Evolutionary conservation across 1,140 invertebrate species (phyloP).

Genomic region (Babylonia areolata): DNA sequence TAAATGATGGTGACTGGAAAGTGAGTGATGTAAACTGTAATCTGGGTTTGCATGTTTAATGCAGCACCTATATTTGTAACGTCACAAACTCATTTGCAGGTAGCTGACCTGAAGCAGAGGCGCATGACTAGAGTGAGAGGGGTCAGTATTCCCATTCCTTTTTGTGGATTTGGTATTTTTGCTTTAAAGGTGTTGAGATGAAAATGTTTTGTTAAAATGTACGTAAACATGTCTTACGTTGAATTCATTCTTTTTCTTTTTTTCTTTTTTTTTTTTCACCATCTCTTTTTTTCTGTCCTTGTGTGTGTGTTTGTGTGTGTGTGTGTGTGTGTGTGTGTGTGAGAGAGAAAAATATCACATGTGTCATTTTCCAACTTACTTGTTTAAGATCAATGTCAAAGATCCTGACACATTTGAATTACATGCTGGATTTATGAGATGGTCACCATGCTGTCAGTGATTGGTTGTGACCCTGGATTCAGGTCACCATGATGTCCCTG

Average conservation of each 20-base stretch:
- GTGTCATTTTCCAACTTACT: too few relatives aligned
- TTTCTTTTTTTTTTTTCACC: neutral
- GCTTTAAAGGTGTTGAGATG: neutral
- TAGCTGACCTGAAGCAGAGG: neutral
- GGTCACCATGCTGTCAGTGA: too few relatives aligned
- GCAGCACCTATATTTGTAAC: too few relatives aligned
- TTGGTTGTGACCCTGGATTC: too few relatives aligned
- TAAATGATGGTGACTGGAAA: too few relatives aligned
- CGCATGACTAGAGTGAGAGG: neutral
- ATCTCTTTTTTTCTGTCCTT: too few relatives aligned
- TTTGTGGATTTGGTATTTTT: neutral
- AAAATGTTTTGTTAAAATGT: neutral
- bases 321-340: neutral
- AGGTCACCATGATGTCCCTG: too few relatives aligned
- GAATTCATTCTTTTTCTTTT: neutral
- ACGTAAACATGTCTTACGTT: neutral
- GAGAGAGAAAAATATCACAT: too few relatives aligned
- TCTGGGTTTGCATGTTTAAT: too few relatives aligned
- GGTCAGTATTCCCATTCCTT: neutral
- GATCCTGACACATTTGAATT: neutral
- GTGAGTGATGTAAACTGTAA: too few relatives aligned
- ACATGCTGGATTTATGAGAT: too few relatives aligned
- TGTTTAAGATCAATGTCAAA: neutral
- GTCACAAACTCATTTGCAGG: too few relatives aligned
- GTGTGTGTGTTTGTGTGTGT: neutral